Base-by-base conservation (phyloP, 1,140 invertebrate genomes). In the Drosophila prosaltans region DNA sequence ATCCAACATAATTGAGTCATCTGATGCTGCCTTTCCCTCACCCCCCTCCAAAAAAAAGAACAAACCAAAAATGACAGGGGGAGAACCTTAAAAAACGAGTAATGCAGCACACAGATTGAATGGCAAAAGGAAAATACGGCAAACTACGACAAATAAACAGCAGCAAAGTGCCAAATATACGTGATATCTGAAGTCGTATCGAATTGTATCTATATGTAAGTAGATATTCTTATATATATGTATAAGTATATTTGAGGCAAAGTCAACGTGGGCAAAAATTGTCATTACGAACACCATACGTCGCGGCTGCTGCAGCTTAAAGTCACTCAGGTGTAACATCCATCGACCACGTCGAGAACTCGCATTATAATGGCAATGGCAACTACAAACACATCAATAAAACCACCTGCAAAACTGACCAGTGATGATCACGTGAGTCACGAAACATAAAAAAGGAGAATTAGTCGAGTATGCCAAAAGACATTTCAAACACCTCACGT, bases 1-100 rank as follows among this genome's bases (percentile, higher is more conserved):
- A 88, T 88, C 80, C 66, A 82, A 80, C 76, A 86, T 86, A 86
- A 86, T 86, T 86, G 83, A 73, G 79, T 86, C 69, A 64, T 64
- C 72, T 74, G 70, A 63, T 60, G 66, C 73, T 60, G 41, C 57
- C 16, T 16, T 41, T 10, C 58, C 32, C 32, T 7, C 24, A 2
- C 24, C 9, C 43, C 16, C 11, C n/a, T 4, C 32, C 32, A 36
- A 55, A 32, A 41, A 65, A 60, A 65, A 24, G 24, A 40, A 40
- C n/a, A 39, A 51, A 5, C 62, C 40, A 70, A 76, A 76, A 76
- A 76, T 60, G 74, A 65, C 28, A 66, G 61, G 43, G 32, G 3
- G 6, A 36, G 32, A 36, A 7, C 3, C 32, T 36, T 6, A 36
- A 36, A 36, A 36, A 36, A 36, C 32, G 32, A 36, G 6, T 36